Evolutionary conservation across 2,113 vertebrate species (phyloP).

Genomic region (Dasyurus viverrinus): DNA sequence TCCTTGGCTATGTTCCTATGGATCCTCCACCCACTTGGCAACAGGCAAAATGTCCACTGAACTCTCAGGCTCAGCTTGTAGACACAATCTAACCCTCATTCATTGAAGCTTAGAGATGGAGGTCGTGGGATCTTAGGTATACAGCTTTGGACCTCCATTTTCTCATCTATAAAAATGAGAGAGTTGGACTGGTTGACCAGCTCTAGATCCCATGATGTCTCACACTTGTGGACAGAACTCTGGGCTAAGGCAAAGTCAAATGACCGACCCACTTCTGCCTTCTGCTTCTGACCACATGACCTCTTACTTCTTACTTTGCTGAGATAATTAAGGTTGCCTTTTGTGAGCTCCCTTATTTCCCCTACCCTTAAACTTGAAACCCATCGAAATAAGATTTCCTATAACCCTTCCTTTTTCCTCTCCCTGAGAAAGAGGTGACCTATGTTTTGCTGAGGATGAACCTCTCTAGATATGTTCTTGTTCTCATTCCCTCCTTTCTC

Average conservation of each 20-base stretch:
- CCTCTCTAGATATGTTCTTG: neutral
- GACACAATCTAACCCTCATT: slow-evolving; percentile 20
- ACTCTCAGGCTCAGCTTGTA: slow-evolving; percentile 33
- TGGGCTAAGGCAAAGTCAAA: slow-evolving; percentile 27
- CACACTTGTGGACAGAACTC: neutral
- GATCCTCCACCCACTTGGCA: neutral
- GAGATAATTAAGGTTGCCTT: neutral
- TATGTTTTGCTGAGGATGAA: neutral
- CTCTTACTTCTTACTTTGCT: neutral
- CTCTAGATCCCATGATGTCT: neutral
- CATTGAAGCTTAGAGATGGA: neutral
- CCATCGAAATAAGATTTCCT: neutral
- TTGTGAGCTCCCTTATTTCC: neutral
- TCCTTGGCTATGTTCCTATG: slow-evolving; percentile 35
- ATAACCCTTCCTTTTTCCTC: neutral
- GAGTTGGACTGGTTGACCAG: neutral
- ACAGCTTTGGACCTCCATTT: neutral
- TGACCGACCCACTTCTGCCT: neutral
- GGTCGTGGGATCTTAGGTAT: slow-evolving; percentile 13
- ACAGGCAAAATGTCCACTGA: neutral
- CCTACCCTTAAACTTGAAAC: neutral
- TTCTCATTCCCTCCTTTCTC: neutral
- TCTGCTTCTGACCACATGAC: neutral
- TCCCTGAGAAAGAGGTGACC: neutral
- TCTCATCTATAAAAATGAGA: neutral